Percentiles rank a stretch among this genome's conserved stretches.
Evolutionary conservation across 2,797 vertebrate genomes (phyloP).

Genomic region (Acropternis orthonyx): DNA sequence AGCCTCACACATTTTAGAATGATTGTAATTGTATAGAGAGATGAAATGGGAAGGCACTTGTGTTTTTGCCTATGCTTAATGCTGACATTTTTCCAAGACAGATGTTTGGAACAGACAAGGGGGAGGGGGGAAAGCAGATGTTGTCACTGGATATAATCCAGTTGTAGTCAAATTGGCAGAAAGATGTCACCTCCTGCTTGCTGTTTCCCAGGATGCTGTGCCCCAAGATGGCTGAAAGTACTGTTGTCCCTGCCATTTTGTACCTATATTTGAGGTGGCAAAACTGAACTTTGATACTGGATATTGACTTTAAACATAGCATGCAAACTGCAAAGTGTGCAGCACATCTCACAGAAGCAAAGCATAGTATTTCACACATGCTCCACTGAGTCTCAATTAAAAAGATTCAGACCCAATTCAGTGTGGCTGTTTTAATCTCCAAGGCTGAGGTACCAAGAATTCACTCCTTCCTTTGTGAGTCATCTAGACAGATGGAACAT

Average conservation of each 20-base stretch:
- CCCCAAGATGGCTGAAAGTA: background rate
- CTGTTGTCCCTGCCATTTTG: background rate
- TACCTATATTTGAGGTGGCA: background rate
- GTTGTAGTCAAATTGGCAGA: background rate
- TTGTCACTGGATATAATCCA: background rate
- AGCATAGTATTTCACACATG: background rate
- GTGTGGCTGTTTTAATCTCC: slow-evolving; percentile 21
- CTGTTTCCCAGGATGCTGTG: background rate
- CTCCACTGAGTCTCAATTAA: slow-evolving; percentile 37
- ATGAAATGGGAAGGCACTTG: background rate
- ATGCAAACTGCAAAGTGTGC: background rate
- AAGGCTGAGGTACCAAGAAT: background rate
- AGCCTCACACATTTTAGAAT: background rate
- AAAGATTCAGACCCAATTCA: slow-evolving; percentile 14
- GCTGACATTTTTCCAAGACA: background rate
- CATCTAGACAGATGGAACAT: slow-evolving; percentile 31
- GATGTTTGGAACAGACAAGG: background rate
- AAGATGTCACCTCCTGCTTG: rapidly evolving
- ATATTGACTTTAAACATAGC: background rate
- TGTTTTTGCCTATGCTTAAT: background rate
- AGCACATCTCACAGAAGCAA: background rate
- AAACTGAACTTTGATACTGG: background rate
- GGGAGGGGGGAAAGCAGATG: rapidly evolving
- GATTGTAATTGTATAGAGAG: background rate
- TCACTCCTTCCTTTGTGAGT: background rate